These are phyloP conservation scores for Eugnorisma glareosa DNA, from an alignment of 2,888 invertebrate species.

Conservation along the genomic window DNA sequence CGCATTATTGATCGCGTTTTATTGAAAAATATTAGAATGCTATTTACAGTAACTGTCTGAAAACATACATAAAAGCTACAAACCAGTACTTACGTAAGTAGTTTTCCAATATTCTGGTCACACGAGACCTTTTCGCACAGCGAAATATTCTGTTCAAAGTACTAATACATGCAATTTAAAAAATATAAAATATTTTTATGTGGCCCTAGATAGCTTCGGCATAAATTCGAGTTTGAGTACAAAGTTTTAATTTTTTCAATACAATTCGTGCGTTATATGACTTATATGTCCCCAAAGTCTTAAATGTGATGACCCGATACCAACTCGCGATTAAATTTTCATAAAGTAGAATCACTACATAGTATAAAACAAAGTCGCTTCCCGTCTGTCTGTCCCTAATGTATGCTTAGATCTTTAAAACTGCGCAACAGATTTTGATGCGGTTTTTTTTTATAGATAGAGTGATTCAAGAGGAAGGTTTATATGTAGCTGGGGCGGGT, in stretches of 20 bases:
- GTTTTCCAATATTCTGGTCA: conserved; percentile 34
- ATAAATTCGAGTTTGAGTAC: conserved; percentile 39
- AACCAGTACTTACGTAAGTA: conserved; percentile 8
- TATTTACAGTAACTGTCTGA: conserved; percentile 13
- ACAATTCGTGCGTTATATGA: conserved; percentile 45
- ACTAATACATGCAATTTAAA: conserved; percentile 33
- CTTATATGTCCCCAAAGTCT: conserved; percentile 43
- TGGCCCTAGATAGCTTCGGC: conserved; percentile 24
- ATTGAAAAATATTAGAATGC: conserved; percentile 28
- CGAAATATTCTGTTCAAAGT: conserved; percentile 20
- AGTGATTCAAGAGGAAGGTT: no score
- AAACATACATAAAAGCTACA: neutral
- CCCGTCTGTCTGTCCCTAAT: no score
- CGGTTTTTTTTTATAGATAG: no score
- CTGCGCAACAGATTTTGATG: no score
- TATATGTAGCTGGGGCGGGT: no score
- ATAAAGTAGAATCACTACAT: no score
- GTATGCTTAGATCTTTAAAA: no score
- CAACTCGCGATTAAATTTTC: conserved; percentile 19
- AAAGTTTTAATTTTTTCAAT: conserved; percentile 36
- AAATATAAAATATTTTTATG: conserved; percentile 41
- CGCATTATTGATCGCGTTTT: no score
- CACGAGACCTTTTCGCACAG: conserved; percentile 11
- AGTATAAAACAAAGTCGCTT: no score
- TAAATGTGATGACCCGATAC: conserved; percentile 15